Conservation (phyloP, 2,888 invertebrate species). For the Athrips mouffetella region DNA sequence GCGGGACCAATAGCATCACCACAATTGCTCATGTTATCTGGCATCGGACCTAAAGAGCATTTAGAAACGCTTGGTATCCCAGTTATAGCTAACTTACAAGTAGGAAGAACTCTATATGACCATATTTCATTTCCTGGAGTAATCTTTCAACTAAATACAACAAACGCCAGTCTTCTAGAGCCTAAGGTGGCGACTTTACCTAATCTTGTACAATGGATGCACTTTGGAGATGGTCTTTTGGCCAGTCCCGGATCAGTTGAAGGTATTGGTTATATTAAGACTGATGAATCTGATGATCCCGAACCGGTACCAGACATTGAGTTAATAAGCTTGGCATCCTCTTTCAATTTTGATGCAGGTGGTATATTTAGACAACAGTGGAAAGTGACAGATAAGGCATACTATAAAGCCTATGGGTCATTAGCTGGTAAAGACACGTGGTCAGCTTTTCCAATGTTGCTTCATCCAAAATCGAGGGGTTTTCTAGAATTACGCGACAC, state of each 20-base stretch:
- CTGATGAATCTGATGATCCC: slow-evolving; percentile 71
- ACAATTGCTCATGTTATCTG: slow-evolving; percentile 94
- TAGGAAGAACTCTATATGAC: slow-evolving; percentile 82
- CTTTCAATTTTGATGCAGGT: slow-evolving; percentile 80
- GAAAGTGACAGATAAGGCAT: slow-evolving; percentile 77
- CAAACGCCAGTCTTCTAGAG: slow-evolving; percentile 62
- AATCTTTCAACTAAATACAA: slow-evolving; percentile 61
- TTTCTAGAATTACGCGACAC: slow-evolving; percentile 82
- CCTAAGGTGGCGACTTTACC: slow-evolving; percentile 60
- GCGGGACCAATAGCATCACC: slow-evolving; percentile 94
- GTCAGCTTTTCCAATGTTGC: slow-evolving; percentile 83
- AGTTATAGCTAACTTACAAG: slow-evolving; percentile 80
- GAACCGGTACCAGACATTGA: slow-evolving; percentile 82
- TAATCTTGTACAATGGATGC: slow-evolving; percentile 66
- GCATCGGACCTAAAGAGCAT: slow-evolving; percentile 79
- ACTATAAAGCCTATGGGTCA: slow-evolving; percentile 74
- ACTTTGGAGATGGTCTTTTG: slow-evolving; percentile 74
- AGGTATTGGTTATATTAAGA: slow-evolving; percentile 81
- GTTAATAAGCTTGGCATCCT: slow-evolving; percentile 80
- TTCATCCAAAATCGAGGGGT: slow-evolving; percentile 86
- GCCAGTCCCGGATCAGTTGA: slow-evolving; percentile 82
- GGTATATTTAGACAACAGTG: slow-evolving; percentile 70
- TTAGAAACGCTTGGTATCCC: slow-evolving; percentile 78
- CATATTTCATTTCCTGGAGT: slow-evolving; percentile 77
- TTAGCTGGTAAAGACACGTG: slow-evolving; percentile 78